Percentiles rank a stretch among this genome's conserved stretches.
Conservation (phyloP, 2,113 vertebrate genomes). For the Anseranas semipalmata region DNA sequence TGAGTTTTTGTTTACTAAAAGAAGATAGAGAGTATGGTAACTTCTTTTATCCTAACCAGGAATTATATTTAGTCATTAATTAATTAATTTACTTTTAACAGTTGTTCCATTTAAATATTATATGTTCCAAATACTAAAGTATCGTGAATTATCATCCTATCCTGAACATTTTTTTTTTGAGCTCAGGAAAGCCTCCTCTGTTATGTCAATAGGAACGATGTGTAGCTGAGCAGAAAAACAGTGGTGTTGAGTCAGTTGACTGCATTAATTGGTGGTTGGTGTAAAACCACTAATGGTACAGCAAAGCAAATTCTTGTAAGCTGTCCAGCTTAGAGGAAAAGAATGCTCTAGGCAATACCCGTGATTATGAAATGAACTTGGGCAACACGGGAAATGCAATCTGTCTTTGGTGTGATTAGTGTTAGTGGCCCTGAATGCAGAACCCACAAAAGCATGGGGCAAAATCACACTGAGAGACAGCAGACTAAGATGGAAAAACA, state of each 20-base stretch:
- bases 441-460: neutral
- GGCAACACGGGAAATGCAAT: neutral
- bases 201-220: neutral
- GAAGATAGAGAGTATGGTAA: neutral
- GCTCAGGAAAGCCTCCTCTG: neutral
- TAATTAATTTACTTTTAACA: neutral
- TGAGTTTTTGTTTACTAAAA: neutral
- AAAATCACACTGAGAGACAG: neutral
- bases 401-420: neutral
- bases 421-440: neutral
- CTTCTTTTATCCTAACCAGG: neutral
- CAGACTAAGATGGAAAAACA: neutral
- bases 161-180: neutral
- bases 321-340: neutral
- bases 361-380: neutral
- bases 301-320: neutral
- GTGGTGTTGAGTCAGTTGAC: accelerated
- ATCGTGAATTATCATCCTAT: neutral
- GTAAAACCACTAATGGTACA: neutral
- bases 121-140: neutral
- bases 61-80: neutral
- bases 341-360: accelerated
- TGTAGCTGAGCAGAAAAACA: neutral
- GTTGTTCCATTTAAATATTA: neutral
- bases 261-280: neutral